A percentile compares a stretch with the other conserved stretches of the same genome.
These are phyloP conservation scores for Todus mexicanus DNA, from an alignment of 2,797 vertebrate species.

Conservation along the genomic window DNA sequence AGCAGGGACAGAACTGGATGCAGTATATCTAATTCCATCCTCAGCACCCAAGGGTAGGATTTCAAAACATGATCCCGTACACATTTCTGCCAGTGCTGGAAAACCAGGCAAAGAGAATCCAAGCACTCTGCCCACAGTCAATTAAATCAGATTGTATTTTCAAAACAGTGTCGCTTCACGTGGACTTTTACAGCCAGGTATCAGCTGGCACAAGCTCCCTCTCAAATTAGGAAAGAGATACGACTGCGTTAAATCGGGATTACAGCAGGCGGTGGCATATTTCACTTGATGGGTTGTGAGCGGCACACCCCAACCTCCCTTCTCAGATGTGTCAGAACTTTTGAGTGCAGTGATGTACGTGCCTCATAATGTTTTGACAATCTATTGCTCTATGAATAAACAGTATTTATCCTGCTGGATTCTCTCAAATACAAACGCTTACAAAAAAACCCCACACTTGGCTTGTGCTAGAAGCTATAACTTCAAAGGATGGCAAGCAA, in stretches of 20 bases:
- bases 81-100: neutral
- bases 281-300: neutral
- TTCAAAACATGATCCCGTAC: neutral
- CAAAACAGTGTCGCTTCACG: neutral
- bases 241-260: neutral
- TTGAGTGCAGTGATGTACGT: fast-evolving
- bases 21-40: neutral
- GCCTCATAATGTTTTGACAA: constrained; percentile 19
- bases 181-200: neutral
- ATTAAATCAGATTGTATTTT: neutral
- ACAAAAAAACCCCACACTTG: neutral
- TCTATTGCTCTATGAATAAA: neutral
- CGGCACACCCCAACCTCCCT: neutral
- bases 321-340: constrained; percentile 17
- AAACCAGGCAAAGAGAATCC: neutral
- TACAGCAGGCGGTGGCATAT: neutral
- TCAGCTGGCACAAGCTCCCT: neutral
- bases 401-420: constrained; percentile 13
- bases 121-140: neutral
- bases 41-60: neutral
- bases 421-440: neutral
- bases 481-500: neutral
- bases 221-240: neutral
- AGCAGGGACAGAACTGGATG: neutral
- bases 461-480: neutral